These are phyloP conservation scores for Sinelater perroti DNA, from an alignment of 2,888 invertebrate genomes.

Conservation along the genomic window DNA sequence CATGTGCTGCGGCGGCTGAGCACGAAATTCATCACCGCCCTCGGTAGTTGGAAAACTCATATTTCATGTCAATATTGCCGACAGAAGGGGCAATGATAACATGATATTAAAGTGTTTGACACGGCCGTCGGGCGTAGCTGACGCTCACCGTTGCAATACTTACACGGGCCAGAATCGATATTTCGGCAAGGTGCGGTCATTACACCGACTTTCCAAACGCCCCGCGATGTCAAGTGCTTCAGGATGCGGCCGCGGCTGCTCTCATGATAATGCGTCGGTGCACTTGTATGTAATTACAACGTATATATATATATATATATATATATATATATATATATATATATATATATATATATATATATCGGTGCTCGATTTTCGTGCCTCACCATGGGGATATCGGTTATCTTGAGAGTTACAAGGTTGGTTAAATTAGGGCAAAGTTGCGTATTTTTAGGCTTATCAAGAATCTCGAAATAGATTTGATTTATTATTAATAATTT, in stretches of 20 bases:
- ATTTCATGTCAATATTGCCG: constrained; percentile 22
- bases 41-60: constrained; percentile 17
- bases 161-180: constrained; percentile 40
- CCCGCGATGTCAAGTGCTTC: constrained; percentile 22
- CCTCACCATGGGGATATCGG: too few species aligned
- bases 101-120: constrained; percentile 35
- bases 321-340: too few species aligned
- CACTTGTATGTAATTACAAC: too few species aligned
- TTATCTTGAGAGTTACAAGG: too few species aligned
- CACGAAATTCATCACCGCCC: constrained; percentile 22
- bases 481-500: too few species aligned
- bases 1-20: constrained; percentile 8
- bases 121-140: constrained; percentile 35
- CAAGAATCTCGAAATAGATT: too few species aligned
- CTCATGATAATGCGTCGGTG: background rate
- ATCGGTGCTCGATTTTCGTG: too few species aligned
- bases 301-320: too few species aligned
- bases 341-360: too few species aligned
- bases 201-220: constrained; percentile 40
- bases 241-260: too few species aligned
- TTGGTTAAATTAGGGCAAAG: too few species aligned
- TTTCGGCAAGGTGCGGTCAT: constrained; percentile 44
- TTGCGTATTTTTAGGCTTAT: too few species aligned
- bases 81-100: constrained; percentile 30
- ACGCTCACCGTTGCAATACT: constrained; percentile 37